These are phyloP conservation scores for Epinephelus malabaricus DNA, from an alignment of 2,797 vertebrate genomes.

Conservation along the genomic window DNA sequence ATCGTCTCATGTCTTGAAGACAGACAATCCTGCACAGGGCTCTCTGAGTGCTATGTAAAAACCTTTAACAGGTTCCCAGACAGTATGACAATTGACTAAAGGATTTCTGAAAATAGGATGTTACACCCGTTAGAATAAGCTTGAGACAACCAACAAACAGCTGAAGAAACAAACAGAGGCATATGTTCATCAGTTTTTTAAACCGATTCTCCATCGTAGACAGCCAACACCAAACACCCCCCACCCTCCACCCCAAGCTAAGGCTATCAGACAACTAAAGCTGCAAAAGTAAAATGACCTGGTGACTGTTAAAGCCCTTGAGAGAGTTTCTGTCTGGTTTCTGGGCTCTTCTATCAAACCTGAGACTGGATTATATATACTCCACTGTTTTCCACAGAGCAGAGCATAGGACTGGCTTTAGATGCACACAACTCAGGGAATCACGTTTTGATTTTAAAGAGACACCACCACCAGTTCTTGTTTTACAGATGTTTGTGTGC, in stretches of 20 bases:
- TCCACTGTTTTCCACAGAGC: slow-evolving; percentile 37
- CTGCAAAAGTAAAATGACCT: slow-evolving; percentile 79
- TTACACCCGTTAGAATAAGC: slow-evolving; percentile 34
- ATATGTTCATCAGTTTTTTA: slow-evolving; percentile 56
- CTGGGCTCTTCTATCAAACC: slow-evolving; percentile 71
- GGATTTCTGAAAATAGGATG: slow-evolving; percentile 33
- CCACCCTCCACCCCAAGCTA: slow-evolving; percentile 58
- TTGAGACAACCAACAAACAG: slow-evolving; percentile 46
- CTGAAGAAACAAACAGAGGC: slow-evolving; percentile 54
- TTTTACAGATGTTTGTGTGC: background rate
- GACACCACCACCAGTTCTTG: background rate
- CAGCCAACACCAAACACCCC: slow-evolving; percentile 53
- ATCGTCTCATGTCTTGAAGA: slow-evolving; percentile 3
- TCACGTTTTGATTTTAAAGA: slow-evolving; percentile 8
- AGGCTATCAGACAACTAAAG: slow-evolving; percentile 81
- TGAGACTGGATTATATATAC: slow-evolving; percentile 61
- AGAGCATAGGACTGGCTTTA: slow-evolving; percentile 17
- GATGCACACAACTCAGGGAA: slow-evolving; percentile 20
- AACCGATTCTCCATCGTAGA: slow-evolving; percentile 53
- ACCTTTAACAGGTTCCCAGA: slow-evolving; percentile 28
- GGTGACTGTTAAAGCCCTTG: slow-evolving; percentile 76
- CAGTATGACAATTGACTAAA: slow-evolving; percentile 38
- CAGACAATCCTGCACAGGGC: slow-evolving; percentile 3
- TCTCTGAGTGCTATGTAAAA: slow-evolving; percentile 8
- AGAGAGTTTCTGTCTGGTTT: slow-evolving; percentile 78